Percentiles rank a stretch among this genome's conserved stretches.
These are phyloP conservation scores for Oreochromis grahami DNA, from an alignment of 2,797 vertebrate genomes.

Conservation along the genomic window DNA sequence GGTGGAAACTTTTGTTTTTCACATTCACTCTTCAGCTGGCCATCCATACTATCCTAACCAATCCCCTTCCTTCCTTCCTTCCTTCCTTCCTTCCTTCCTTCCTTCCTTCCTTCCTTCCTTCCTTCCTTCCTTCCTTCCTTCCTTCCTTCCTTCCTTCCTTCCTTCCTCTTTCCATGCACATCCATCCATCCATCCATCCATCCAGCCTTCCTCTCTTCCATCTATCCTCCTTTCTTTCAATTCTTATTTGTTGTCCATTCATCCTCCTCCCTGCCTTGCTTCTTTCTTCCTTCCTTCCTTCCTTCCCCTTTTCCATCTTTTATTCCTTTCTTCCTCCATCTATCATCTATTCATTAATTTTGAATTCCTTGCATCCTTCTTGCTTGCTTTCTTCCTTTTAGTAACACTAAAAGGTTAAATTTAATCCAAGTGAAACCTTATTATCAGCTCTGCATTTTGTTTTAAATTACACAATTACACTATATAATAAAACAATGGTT, in stretches of 20 bases:
- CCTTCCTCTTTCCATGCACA: background rate
- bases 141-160: background rate
- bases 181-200: background rate
- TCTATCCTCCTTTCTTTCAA: background rate
- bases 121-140: background rate
- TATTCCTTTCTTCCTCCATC: background rate
- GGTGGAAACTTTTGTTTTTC: background rate
- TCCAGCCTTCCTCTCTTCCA: background rate
- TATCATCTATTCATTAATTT: background rate
- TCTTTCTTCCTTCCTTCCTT: background rate
- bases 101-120: background rate
- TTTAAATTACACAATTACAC: background rate
- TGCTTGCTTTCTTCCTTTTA: background rate
- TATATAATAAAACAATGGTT: background rate
- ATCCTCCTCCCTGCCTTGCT: background rate
- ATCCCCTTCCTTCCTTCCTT: fast-evolving
- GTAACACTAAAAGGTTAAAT: background rate
- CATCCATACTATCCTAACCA: background rate
- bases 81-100: background rate
- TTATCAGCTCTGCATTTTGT: background rate
- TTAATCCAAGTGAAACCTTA: background rate
- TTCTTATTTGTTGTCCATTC: background rate
- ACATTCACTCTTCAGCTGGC: background rate
- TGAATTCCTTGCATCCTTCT: background rate
- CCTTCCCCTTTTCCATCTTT: background rate